A percentile compares a stretch with the other conserved stretches of the same genome.
Evolutionary conservation across 2,888 invertebrate genomes (phyloP).

Genomic region (Helicoverpa assulta): DNA sequence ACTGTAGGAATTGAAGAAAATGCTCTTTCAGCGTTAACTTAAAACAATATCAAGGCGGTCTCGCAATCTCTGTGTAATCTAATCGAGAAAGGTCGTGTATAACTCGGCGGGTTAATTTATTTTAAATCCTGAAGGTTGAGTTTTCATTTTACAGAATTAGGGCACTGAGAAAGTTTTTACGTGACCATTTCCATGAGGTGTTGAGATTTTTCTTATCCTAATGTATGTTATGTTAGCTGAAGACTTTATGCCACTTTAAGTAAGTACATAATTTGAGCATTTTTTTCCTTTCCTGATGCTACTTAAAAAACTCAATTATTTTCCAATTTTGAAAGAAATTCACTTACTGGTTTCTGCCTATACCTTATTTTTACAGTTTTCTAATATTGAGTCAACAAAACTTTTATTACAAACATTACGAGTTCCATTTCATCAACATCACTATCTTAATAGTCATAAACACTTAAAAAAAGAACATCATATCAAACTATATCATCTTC

Average conservation of each 20-base stretch:
- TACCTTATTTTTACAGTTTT: too few species aligned
- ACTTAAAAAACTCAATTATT: too few species aligned
- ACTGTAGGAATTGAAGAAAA: conserved; percentile 11
- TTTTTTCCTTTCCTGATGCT: too few species aligned
- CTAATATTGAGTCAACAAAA: too few species aligned
- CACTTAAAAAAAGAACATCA: not conserved
- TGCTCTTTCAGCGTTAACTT: conserved; percentile 28
- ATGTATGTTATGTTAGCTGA: too few species aligned
- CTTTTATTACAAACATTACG: too few species aligned
- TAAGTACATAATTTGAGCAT: too few species aligned
- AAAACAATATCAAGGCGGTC: conserved; percentile 40
- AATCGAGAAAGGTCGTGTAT: conserved; percentile 52
- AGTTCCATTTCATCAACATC: not conserved
- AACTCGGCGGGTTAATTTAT: conserved; percentile 52
- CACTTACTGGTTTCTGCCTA: too few species aligned
- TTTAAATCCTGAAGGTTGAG: conserved; percentile 37
- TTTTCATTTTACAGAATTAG: conserved; percentile 36
- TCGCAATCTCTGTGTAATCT: conserved; percentile 61
- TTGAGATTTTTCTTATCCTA: too few species aligned
- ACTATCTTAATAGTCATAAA: not conserved
- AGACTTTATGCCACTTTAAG: too few species aligned
- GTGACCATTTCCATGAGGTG: not conserved
- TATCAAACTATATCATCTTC: not conserved
- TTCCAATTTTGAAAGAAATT: too few species aligned
- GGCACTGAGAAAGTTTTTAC: conserved; percentile 18